phyloP scores from a whole-genome alignment of 1,140 invertebrate genomes.

The Pissodes strobi region DNA sequence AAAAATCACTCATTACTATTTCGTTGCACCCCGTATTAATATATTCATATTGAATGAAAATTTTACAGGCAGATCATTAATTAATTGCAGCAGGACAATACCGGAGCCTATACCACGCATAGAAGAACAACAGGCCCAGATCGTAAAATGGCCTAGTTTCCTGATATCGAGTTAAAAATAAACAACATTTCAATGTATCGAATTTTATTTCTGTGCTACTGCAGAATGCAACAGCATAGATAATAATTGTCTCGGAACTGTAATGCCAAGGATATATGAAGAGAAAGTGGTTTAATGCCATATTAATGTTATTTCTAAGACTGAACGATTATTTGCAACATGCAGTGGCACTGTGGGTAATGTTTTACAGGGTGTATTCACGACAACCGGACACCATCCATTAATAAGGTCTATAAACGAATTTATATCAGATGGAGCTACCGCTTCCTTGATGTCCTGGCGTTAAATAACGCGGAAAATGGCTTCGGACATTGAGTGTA shows the following conservation, averaged over 20 bases:
- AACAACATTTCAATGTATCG: neutral
- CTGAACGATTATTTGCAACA: no score
- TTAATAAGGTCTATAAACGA: no score
- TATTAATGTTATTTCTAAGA: conserved; percentile 3
- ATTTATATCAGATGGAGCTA: no score
- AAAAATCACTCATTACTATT: no score
- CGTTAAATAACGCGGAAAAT: no score
- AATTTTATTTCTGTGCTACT: conserved; percentile 10
- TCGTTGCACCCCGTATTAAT: no score
- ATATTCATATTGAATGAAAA: no score
- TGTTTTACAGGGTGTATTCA: no score
- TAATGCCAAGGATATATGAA: conserved; percentile 19
- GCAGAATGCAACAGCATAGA: conserved; percentile 17
- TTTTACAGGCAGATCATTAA: neutral
- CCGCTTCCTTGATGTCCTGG: no score
- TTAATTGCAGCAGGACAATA: conserved; percentile 3
- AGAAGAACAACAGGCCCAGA: neutral
- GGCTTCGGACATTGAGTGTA: no score
- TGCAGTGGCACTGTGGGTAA: no score
- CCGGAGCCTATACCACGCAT: neutral
- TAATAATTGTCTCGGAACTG: conserved; percentile 15
- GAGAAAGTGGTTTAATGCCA: conserved; percentile 11
- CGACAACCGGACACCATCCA: no score
- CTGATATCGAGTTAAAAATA: neutral
- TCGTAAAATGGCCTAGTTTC: neutral